Conservation (phyloP, 2,797 vertebrate genomes). For the Podargus strigoides region DNA sequence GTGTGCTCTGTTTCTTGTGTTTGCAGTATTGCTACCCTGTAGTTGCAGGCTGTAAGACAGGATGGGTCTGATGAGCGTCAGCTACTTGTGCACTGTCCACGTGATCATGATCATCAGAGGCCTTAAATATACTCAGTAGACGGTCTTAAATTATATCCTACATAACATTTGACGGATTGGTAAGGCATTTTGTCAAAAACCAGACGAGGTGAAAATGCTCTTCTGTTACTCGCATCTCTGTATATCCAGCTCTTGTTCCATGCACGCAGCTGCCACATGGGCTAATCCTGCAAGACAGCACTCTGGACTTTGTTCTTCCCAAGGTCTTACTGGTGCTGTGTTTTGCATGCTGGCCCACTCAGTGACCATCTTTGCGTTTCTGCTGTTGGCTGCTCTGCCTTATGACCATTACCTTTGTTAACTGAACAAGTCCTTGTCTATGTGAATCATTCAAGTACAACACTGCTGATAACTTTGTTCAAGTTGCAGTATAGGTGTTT, state of each 20-base stretch:
- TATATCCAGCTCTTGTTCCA: not conserved
- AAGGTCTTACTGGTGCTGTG: not conserved
- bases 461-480: not conserved
- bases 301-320: not conserved
- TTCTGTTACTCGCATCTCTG: not conserved
- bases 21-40: not conserved
- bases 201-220: not conserved
- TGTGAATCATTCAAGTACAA: not conserved
- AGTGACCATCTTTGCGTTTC: not conserved
- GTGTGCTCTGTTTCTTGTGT: not conserved
- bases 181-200: not conserved
- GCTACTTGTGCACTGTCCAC: not conserved
- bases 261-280: not conserved
- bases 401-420: not conserved
- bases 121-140: not conserved
- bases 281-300: not conserved
- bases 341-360: not conserved
- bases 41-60: not conserved
- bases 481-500: too few relatives aligned
- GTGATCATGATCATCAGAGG: not conserved
- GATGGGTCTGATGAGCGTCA: not conserved
- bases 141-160: not conserved
- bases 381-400: not conserved
- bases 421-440: not conserved
- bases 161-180: fast-evolving